Conservation (phyloP, 2,113 vertebrate genomes). For the Spilogale gracilis region DNA sequence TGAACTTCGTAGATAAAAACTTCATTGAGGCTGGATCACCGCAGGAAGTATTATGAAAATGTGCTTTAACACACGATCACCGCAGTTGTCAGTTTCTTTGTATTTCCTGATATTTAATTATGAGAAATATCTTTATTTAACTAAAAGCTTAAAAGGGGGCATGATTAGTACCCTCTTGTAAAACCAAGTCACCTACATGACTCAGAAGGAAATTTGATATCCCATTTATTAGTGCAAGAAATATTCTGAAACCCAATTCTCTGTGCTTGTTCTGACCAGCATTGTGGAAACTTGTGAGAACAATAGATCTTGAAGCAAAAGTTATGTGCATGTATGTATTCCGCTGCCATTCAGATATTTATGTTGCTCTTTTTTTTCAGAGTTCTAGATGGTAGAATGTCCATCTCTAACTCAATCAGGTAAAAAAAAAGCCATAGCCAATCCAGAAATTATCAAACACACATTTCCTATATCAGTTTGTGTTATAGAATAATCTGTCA, state of each 20-base stretch:
- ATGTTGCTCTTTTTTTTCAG: background rate
- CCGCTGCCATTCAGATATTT: background rate
- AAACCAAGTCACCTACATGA: background rate
- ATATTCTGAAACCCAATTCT: background rate
- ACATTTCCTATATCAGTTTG: background rate
- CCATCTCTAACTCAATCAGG: background rate
- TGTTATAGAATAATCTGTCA: background rate
- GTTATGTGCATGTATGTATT: background rate
- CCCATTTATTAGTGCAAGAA: background rate
- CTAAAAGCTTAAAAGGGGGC: background rate
- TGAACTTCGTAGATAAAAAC: conserved; percentile 12
- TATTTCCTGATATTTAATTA: conserved; percentile 32
- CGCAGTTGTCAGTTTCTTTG: background rate
- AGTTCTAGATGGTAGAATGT: background rate
- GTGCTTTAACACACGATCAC: background rate
- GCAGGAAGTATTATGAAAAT: background rate
- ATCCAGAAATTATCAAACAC: background rate
- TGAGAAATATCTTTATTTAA: conserved; percentile 11
- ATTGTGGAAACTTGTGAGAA: background rate
- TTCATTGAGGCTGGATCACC: background rate
- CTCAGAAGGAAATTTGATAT: background rate
- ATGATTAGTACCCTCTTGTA: background rate
- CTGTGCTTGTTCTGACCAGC: background rate
- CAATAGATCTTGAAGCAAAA: background rate
- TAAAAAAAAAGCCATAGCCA: background rate